Base-by-base conservation (phyloP, 2,797 vertebrate species). In the Acipenser oxyrinchus region DNA sequence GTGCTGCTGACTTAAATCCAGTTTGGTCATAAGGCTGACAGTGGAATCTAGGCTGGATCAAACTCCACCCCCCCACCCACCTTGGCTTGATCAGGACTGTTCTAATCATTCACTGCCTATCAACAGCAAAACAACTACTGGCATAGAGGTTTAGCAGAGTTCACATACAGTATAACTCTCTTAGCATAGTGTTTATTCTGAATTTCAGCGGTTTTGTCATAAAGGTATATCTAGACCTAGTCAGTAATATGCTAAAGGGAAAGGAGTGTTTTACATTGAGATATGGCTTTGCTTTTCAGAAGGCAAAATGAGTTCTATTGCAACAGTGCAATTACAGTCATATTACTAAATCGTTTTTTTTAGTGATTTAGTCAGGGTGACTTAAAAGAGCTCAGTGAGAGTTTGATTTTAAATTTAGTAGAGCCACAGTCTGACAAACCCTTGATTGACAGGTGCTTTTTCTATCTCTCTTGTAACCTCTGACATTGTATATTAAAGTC, bases 361-460 rank as follows among this genome's bases (percentile, higher is more conserved):
- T 80, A 83, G 84, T 83, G 78, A 81, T 88, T 82, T 87, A 86
- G 89, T 86, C 65, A 15, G 65, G 13, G 49, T 87, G 86, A 88
- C 86, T 88, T 77, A 80, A 84, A 78, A 79, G 87, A 88, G 77
- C 74, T 85, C 82, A 72, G 79, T 73, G 69, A 75, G 67, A 79
- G 87, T 89, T 85, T 75, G 72, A 82, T 88, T 83, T 82, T 82
- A 89, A 86, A 78, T 8, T 87, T 87, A 80, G 90, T 88, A 83
- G 86, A 89, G 86, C 87, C 86, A 75, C 84, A 86, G 75, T 88
- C 93, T 87, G 87, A 87, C 88, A 85, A 77, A 80, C 81, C 67
- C 64, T 77, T 85, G 86, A 92, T 87, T 90, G 88, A 89, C 85
- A 89, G 87, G 72, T 82, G 84, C 84, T 91, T 88, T 88, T 88